phyloP scores from a whole-genome alignment of 2,888 invertebrate species.

The Limnephilus auricula region DNA sequence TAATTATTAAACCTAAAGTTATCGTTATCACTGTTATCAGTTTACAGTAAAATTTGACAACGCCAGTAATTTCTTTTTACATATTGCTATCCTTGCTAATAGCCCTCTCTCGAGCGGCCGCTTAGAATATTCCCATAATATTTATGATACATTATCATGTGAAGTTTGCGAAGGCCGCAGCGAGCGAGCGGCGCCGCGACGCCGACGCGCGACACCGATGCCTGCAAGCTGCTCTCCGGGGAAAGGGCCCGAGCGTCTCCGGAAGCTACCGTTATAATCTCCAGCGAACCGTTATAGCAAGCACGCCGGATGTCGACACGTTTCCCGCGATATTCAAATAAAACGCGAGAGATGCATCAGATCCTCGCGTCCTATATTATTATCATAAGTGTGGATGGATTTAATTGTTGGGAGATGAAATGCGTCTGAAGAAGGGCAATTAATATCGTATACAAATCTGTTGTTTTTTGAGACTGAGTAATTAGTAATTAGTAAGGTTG shows the following conservation, averaged over 20 bases:
- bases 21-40: no score
- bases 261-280: conserved; percentile 51
- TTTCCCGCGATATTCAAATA: conserved; percentile 40
- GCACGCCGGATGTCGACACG: conserved; percentile 52
- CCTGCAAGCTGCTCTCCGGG: not conserved
- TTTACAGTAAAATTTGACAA: no score
- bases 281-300: conserved; percentile 46
- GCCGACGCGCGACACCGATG: conserved; percentile 4
- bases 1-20: no score
- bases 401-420: not conserved
- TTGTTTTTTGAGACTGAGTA: not conserved
- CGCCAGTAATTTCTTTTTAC: no score
- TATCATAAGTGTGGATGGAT: not conserved
- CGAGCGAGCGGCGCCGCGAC: conserved; percentile 17
- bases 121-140: not conserved
- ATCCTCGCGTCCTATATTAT: not conserved
- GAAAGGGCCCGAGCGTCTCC: conserved; percentile 48
- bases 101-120: not conserved
- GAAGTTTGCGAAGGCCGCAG: not conserved
- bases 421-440: not conserved
- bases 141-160: not conserved
- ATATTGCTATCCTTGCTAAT: not conserved
- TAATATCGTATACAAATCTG: not conserved
- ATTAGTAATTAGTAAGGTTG: no score
- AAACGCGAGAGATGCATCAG: conserved; percentile 7